A percentile compares a stretch with the other conserved stretches of the same genome.
These are phyloP conservation scores for Hirudo medicinalis DNA, from an alignment of 1,140 invertebrate species.

Conservation along the genomic window DNA sequence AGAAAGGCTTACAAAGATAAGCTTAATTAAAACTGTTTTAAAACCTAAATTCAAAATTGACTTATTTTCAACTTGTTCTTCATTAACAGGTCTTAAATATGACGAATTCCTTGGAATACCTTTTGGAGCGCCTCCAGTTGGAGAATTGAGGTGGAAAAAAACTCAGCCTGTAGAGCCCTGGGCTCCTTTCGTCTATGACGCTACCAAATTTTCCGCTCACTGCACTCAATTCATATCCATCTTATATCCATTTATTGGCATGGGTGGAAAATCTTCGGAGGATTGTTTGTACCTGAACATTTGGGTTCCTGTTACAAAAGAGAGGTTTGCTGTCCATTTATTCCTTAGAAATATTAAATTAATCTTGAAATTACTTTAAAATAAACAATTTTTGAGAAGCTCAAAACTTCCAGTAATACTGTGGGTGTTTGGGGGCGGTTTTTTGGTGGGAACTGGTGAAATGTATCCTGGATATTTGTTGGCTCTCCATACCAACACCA, in stretches of 20 bases:
- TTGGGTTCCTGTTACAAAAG: conserved; percentile 24
- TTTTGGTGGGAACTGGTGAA: conserved; percentile 15
- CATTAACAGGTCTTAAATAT: background rate
- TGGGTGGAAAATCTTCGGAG: conserved; percentile 24
- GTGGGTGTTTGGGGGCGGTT: conserved; percentile 12
- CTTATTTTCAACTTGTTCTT: no score
- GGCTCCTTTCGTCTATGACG: background rate
- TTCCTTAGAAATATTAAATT: no score
- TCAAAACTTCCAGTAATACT: conserved; percentile 10
- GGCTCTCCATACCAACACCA: conserved; percentile 7
- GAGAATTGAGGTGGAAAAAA: conserved; percentile 16
- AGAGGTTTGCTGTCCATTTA: no score
- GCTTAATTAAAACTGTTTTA: no score
- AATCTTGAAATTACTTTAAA: no score
- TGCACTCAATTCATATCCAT: conserved; percentile 2
- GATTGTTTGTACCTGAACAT: conserved; percentile 34
- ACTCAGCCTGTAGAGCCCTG: conserved; percentile 8
- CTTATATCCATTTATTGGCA: conserved; percentile 1
- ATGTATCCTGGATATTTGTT: conserved; percentile 16
- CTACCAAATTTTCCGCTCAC: conserved; percentile 2
- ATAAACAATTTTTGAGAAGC: background rate
- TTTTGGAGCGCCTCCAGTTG: conserved; percentile 19
- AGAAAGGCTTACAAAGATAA: no score
- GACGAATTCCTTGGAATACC: conserved; percentile 22
- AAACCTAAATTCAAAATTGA: no score